These are phyloP conservation scores for Manis crassicaudata DNA, from an alignment of 2,797 vertebrate genomes.

Conservation along the genomic window DNA sequence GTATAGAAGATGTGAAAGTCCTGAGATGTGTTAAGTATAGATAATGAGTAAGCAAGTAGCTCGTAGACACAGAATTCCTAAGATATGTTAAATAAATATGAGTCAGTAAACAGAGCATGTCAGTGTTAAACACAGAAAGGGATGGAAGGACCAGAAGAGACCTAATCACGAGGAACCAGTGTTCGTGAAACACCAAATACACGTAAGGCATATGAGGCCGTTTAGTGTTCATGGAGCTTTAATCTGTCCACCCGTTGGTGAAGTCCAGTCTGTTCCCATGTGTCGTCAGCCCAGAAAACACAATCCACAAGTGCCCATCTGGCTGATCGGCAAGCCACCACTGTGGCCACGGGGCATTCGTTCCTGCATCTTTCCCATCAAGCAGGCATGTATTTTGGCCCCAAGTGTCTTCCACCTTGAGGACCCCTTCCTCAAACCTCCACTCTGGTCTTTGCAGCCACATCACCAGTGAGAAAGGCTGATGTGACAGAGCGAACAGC, in stretches of 20 bases:
- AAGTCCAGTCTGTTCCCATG: not conserved
- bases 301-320: not conserved
- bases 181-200: not conserved
- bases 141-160: not conserved
- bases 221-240: not conserved
- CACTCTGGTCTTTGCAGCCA: not conserved
- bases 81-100: not conserved
- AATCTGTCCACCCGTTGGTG: not conserved
- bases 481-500: not conserved
- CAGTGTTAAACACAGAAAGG: not conserved
- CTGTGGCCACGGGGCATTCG: not conserved
- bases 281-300: not conserved
- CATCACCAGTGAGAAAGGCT: not conserved
- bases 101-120: not conserved
- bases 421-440: not conserved
- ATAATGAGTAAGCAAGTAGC: not conserved
- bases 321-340: not conserved
- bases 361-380: not conserved
- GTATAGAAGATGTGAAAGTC: not conserved
- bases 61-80: not conserved
- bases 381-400: not conserved
- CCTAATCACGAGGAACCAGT: not conserved
- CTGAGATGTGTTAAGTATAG: not conserved
- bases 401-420: not conserved
- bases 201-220: not conserved